These are phyloP conservation scores for Podocnemis expansa DNA, from an alignment of 2,113 vertebrate species.

Conservation along the genomic window DNA sequence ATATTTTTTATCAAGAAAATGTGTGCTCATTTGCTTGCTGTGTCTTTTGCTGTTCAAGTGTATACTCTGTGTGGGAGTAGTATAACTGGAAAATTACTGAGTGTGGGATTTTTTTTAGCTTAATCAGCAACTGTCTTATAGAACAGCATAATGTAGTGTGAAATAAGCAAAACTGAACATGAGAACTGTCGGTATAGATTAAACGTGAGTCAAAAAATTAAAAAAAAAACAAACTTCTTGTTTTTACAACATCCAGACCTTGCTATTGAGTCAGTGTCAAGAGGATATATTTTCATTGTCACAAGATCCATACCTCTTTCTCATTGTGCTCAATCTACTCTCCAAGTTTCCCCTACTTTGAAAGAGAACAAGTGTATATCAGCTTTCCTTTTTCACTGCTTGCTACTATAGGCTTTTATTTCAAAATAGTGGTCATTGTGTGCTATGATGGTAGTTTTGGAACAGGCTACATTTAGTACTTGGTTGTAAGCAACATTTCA, in stretches of 20 bases:
- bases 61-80: not conserved
- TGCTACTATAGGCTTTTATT: not conserved
- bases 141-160: not conserved
- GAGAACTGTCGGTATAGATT: not conserved
- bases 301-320: not conserved
- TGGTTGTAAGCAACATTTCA: conserved; percentile 5
- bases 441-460: not conserved
- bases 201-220: not conserved
- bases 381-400: not conserved
- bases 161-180: not conserved
- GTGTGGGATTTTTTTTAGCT: not conserved
- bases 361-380: not conserved
- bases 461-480: not conserved
- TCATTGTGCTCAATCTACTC: not conserved
- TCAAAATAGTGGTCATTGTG: not conserved
- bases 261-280: not conserved
- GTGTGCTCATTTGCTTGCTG: not conserved
- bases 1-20: not conserved
- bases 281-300: not conserved
- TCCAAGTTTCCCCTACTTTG: not conserved
- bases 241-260: not conserved
- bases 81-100: not conserved
- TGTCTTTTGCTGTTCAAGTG: not conserved
- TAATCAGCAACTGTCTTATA: not conserved
- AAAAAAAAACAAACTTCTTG: not conserved